Percentiles rank a stretch among this genome's conserved stretches.
Evolutionary conservation across 2,888 invertebrate genomes (phyloP).

Genomic region (Tanytarsus gracilentus): DNA sequence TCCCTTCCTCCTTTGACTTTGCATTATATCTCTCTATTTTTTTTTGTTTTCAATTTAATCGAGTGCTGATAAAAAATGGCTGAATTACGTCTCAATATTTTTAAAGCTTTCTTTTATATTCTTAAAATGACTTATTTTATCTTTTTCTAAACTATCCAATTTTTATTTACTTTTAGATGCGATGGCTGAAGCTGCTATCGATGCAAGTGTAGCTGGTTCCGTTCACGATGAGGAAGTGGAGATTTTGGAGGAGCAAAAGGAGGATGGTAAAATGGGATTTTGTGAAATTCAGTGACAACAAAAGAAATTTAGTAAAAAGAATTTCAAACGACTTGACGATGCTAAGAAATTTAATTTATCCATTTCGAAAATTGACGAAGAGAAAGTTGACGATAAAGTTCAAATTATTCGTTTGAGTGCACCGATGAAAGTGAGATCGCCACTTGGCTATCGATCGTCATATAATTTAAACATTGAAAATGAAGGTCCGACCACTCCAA

Average conservation of each 20-base stretch:
- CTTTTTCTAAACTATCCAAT: too few relatives aligned
- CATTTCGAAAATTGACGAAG: constrained; percentile 24
- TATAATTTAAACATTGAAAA: background rate
- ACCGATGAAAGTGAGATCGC: constrained; percentile 18
- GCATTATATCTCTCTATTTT: background rate
- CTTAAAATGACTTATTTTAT: too few relatives aligned
- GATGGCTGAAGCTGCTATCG: constrained; percentile 37
- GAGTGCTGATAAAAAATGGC: constrained; percentile 9
- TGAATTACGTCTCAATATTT: constrained; percentile 11
- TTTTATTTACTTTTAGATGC: too few relatives aligned
- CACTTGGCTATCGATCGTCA: constrained; percentile 12
- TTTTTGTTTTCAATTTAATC: background rate
- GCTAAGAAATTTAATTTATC: constrained; percentile 7
- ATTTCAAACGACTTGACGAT: constrained; percentile 9
- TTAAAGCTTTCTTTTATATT: background rate
- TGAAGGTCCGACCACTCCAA: background rate
- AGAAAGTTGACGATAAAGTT: constrained; percentile 8
- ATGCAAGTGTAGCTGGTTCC: background rate
- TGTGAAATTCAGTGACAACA: constrained; percentile 65
- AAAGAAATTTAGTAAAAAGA: constrained; percentile 21
- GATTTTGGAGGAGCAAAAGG: constrained; percentile 52
- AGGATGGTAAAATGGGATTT: constrained; percentile 58
- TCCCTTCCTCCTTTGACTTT: background rate
- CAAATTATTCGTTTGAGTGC: constrained; percentile 11
- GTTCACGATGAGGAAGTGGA: constrained; percentile 50